Conservation (phyloP, 2,113 vertebrate species). For the Crocuta crocuta region DNA sequence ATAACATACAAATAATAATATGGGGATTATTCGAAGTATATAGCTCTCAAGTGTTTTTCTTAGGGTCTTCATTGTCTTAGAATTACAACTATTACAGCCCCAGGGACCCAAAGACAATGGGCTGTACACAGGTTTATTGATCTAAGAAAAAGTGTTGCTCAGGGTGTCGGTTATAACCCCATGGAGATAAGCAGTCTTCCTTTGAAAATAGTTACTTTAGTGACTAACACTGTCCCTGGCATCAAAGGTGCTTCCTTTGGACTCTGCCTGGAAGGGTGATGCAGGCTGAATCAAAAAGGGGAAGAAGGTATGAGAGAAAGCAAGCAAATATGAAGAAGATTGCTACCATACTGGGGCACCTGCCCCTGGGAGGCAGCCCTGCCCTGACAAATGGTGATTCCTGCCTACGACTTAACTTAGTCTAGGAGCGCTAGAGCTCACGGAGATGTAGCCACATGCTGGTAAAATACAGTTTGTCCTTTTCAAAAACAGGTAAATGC, state of each 20-base stretch:
- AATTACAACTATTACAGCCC: not conserved
- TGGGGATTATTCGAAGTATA: not conserved
- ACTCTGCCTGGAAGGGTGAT: not conserved
- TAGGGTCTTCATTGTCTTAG: not conserved
- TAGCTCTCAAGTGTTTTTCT: not conserved
- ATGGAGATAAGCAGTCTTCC: not conserved
- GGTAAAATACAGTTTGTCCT: not conserved
- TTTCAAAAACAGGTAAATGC: not conserved
- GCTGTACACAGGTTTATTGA: not conserved
- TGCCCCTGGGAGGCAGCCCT: not conserved
- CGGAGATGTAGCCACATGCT: not conserved
- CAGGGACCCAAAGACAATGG: not conserved
- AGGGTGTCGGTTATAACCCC: not conserved
- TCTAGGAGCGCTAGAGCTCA: not conserved
- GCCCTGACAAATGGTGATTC: not conserved
- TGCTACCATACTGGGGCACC: rapidly evolving
- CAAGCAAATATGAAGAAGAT: not conserved
- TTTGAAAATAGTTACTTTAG: not conserved
- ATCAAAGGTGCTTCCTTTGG: not conserved
- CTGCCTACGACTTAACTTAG: no score
- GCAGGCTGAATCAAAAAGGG: not conserved
- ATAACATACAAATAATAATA: not conserved
- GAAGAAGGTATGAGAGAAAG: not conserved
- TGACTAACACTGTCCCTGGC: not conserved
- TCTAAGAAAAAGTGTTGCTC: not conserved